Evolutionary conservation across 2,888 invertebrate species (phyloP).

Genomic region (Harpalus rubripes): DNA sequence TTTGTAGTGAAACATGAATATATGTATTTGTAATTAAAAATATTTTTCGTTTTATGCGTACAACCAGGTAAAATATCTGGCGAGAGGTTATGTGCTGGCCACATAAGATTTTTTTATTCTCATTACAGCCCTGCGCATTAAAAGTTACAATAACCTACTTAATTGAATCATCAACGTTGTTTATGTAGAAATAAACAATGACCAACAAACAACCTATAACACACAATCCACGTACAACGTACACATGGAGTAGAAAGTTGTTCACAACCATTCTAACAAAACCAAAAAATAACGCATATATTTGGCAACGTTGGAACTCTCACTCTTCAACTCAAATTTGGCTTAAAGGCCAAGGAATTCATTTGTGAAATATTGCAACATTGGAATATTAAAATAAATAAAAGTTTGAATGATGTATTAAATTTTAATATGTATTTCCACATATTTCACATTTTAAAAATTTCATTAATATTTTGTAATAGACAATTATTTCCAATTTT

Average conservation of each 20-base stretch:
- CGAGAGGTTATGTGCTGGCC: too few species aligned
- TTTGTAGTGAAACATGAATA: too few species aligned
- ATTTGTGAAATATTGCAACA: neutral
- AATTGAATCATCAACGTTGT: slow-evolving; percentile 15
- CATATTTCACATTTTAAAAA: neutral
- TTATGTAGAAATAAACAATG: slow-evolving; percentile 28
- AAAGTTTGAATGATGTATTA: neutral
- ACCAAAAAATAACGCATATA: slow-evolving; percentile 18
- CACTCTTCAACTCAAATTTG: slow-evolving; percentile 34
- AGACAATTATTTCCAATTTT: too few species aligned
- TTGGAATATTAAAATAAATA: slow-evolving; percentile 10
- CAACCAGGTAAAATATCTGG: too few species aligned
- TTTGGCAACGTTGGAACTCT: slow-evolving; percentile 47
- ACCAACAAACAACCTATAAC: slow-evolving; percentile 9
- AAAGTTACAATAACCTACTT: slow-evolving; percentile 42
- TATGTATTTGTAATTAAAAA: too few species aligned
- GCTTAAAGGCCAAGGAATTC: neutral
- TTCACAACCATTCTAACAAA: neutral
- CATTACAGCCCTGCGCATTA: neutral
- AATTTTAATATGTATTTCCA: neutral
- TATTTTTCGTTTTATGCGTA: too few species aligned
- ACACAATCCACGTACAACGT: slow-evolving; percentile 1
- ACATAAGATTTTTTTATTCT: neutral
- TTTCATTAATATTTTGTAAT: too few species aligned
- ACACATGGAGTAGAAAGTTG: slow-evolving; percentile 38